Conservation (phyloP, 2,888 invertebrate species). For the Drosophila gaucha region DNA sequence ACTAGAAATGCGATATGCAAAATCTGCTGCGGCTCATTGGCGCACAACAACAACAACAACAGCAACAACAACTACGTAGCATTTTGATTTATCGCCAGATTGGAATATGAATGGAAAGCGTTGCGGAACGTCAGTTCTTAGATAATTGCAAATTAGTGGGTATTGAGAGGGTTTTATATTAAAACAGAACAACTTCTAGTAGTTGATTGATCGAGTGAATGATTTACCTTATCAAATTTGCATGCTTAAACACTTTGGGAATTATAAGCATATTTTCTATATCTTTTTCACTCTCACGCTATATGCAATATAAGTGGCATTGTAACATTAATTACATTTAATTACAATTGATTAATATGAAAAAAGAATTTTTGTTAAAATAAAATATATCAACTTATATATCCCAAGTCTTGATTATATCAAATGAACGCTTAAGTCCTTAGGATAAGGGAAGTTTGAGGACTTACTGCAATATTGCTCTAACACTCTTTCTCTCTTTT, state of each 20-base stretch:
- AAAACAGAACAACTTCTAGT: not conserved
- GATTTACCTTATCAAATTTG: not conserved
- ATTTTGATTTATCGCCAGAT: slow-evolving; percentile 20
- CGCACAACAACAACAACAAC: not conserved
- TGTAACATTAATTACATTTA: too few species aligned
- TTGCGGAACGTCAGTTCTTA: not conserved
- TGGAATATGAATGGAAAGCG: slow-evolving; percentile 1
- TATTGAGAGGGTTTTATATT: not conserved
- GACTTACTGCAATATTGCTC: too few species aligned
- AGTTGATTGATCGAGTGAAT: not conserved
- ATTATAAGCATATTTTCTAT: not conserved
- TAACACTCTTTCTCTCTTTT: too few species aligned
- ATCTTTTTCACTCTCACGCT: not conserved
- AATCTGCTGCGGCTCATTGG: slow-evolving; percentile 23
- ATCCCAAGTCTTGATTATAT: too few species aligned
- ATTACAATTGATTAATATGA: too few species aligned
- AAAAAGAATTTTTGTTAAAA: too few species aligned
- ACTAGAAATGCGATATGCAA: slow-evolving; percentile 35
- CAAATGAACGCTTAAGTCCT: too few species aligned
- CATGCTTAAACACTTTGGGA: not conserved
- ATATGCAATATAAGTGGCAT: too few species aligned
- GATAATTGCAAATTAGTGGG: not conserved
- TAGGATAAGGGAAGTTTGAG: too few species aligned
- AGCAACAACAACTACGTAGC: not conserved
- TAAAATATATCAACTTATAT: too few species aligned